phyloP scores from a whole-genome alignment of 2,113 vertebrate genomes.

The Otolemur garnettii region DNA sequence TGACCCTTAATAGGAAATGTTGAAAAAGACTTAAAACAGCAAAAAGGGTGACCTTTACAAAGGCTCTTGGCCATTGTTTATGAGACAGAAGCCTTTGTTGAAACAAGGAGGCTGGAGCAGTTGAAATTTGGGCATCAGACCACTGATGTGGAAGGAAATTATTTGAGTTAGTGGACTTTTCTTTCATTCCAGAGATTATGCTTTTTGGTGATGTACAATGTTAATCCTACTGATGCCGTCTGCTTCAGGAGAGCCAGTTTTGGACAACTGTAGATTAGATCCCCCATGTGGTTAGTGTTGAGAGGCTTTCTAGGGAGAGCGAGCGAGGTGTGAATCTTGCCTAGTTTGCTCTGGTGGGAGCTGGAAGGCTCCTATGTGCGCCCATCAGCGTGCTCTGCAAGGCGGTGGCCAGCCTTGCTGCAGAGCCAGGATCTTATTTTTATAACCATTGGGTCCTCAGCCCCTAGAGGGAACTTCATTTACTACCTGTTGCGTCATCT shows the following conservation, averaged over 20 bases:
- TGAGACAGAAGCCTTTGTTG: slow-evolving; percentile 74
- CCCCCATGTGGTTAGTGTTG: background rate
- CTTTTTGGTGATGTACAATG: background rate
- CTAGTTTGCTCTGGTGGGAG: background rate
- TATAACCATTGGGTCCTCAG: background rate
- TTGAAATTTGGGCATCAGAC: background rate
- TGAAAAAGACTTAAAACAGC: slow-evolving; percentile 57
- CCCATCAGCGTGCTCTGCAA: background rate
- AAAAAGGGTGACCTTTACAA: slow-evolving; percentile 70
- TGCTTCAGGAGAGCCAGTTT: background rate
- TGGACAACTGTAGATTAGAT: background rate
- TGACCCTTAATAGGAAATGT: slow-evolving; percentile 60
- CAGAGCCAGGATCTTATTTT: background rate
- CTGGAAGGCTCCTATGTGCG: background rate
- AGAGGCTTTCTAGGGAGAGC: background rate
- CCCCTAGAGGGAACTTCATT: too few species aligned
- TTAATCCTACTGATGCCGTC: background rate
- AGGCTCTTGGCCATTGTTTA: slow-evolving; percentile 62
- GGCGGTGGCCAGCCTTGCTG: background rate
- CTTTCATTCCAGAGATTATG: background rate
- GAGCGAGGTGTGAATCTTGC: background rate
- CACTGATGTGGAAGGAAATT: background rate
- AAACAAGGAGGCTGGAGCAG: background rate
- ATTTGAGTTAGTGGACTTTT: background rate
- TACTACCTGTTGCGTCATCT: background rate